Base-by-base conservation (phyloP, 2,797 vertebrate genomes). In the Merluccius polli region DNA sequence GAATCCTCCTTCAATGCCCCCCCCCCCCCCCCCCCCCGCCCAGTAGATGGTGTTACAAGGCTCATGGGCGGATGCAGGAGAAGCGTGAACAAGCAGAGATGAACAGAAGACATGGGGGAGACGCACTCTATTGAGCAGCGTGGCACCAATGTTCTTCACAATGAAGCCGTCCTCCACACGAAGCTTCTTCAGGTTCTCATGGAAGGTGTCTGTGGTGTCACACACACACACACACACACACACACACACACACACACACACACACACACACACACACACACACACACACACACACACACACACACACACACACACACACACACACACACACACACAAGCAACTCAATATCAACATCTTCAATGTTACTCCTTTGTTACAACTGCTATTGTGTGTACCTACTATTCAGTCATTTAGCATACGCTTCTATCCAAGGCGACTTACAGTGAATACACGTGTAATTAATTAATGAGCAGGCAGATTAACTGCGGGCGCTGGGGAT, bases 121-220 rank as follows among this genome's bases (percentile, higher is more conserved):
- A 81, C 94, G 94, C 84, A 97, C 96, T 91, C 93, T 93, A 85
- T 91, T 95, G 65, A 95, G 92, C 35, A 98, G 90, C 12, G 94
- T 94, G 2, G 88, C 89, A 41, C 95, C 95, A 6, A 98, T 95
- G 76, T 89, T 91, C 85, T 94, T 94, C 27, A 98, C 92, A 6
- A 98, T 88, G 79, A 85, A 95, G 80, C 87, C 90, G 59, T 95
- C 92, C 2, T 96, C 94, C 80, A 92, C 78, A 29, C 96, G 94
- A 75, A 93, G 90, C 77, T 94, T 95, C 91, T 96, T 96, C 88
- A 97, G 84, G 87, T 86, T 93, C 75, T 96, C 95, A 0, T 95
- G 94, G 85, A 97, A 96, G 72, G 86, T 83, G 89, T 92, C 96
- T 97, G 84, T 21, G 84, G 81, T 75, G 52, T 79, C 7, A 87